Evolutionary conservation across 2,888 invertebrate genomes (phyloP).

Genomic region (Bhutanitis thaidina): DNA sequence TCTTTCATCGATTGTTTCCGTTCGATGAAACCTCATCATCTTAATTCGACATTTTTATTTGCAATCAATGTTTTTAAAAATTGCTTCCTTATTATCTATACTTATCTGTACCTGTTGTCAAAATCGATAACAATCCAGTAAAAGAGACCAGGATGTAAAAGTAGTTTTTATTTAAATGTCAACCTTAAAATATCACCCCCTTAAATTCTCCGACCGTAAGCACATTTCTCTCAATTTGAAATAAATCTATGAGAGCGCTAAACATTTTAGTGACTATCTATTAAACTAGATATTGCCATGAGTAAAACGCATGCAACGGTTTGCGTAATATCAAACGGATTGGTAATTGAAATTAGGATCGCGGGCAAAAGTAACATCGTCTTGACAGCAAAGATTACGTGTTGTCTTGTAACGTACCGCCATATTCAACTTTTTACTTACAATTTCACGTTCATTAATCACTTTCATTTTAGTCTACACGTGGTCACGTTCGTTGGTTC

Average conservation of each 20-base stretch:
- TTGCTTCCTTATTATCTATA: background rate
- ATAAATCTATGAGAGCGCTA: background rate
- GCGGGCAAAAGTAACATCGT: conserved; percentile 11
- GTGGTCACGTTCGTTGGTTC: conserved; percentile 12
- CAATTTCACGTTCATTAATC: conserved; percentile 15
- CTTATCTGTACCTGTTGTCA: background rate
- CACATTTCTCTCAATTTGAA: background rate
- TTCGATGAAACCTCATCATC: conserved; percentile 3
- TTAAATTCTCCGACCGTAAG: background rate
- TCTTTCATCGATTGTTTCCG: conserved; percentile 19
- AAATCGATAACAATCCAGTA: background rate
- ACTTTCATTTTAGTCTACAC: conserved; percentile 18
- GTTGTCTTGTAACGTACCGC: background rate
- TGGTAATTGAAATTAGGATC: conserved; percentile 13
- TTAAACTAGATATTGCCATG: background rate
- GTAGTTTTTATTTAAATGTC: conserved; percentile 2
- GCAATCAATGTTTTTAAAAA: background rate
- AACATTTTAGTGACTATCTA: background rate
- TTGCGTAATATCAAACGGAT: conserved; percentile 7
- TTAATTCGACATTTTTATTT: background rate
- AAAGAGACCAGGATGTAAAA: conserved; percentile 6
- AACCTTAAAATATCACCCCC: conserved; percentile 5
- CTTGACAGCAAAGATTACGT: conserved; percentile 14
- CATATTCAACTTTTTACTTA: background rate
- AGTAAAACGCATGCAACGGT: background rate